Conservation (phyloP, 2,888 invertebrate genomes). For the Latheticus oryzae region DNA sequence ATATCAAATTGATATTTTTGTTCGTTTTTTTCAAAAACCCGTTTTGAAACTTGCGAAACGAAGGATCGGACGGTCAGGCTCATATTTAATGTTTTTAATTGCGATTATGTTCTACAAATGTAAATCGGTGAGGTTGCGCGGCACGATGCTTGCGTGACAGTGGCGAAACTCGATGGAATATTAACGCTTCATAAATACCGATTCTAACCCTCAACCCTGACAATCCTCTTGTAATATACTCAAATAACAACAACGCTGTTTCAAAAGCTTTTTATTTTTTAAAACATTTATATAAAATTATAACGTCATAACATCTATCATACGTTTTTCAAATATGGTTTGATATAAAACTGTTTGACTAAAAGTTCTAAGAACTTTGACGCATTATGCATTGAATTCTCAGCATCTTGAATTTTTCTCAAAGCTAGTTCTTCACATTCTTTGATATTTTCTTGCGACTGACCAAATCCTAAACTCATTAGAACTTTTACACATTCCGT, state of each 20-base stretch:
- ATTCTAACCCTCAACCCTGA: too few relatives aligned
- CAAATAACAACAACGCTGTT: neutral
- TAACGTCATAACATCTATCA: constrained; percentile 12
- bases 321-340: constrained; percentile 60
- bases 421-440: constrained; percentile 62
- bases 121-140: constrained; percentile 35
- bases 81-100: constrained; percentile 56
- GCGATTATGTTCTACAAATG: constrained; percentile 48
- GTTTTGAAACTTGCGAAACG: constrained; percentile 44
- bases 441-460: constrained; percentile 64
- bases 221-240: too few relatives aligned
- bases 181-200: too few relatives aligned
- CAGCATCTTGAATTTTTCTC: constrained; percentile 68
- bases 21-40: constrained; percentile 43
- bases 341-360: constrained; percentile 67
- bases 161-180: too few relatives aligned
- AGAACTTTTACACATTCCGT: constrained; percentile 61
- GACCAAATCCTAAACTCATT: constrained; percentile 62
- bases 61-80: constrained; percentile 39
- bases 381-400: constrained; percentile 70
- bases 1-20: constrained; percentile 55
- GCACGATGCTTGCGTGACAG: too few relatives aligned
- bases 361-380: constrained; percentile 65
- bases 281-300: constrained; percentile 29
- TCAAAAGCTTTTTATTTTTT: constrained; percentile 14